Percentiles rank a stretch among this genome's conserved stretches.
These are phyloP conservation scores for Drosophila mauritiana DNA, from an alignment of 1,140 invertebrate species.

Conservation along the genomic window DNA sequence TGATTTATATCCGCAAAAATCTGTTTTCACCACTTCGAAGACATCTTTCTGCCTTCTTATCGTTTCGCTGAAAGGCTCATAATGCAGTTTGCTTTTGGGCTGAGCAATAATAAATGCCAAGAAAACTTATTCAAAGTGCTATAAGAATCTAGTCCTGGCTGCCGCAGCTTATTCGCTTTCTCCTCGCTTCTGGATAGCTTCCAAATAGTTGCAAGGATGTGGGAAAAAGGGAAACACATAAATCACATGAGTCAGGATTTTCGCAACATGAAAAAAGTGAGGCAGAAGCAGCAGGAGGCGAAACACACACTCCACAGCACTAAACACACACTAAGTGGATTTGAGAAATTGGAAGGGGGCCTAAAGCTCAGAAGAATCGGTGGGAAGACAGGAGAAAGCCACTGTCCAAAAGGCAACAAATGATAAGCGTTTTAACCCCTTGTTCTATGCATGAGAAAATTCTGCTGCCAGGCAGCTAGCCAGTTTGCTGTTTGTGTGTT, in stretches of 20 bases:
- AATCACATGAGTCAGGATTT: conserved; percentile 74
- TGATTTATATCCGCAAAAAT: conserved; percentile 16
- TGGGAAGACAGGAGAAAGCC: conserved; percentile 17
- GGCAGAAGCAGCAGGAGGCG: conserved; percentile 7
- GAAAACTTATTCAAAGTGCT: conserved; percentile 77
- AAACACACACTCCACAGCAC: conserved; percentile 47
- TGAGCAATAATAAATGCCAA: conserved; percentile 70
- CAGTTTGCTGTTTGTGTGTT: conserved; percentile 20
- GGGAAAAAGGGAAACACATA: conserved; percentile 50
- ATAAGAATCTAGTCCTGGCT: conserved; percentile 59
- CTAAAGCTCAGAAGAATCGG: neutral
- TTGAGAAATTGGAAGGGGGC: conserved; percentile 37
- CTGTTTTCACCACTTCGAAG: conserved; percentile 10
- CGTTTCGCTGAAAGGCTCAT: conserved; percentile 17
- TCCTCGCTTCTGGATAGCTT: conserved; percentile 12
- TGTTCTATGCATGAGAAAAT: conserved; percentile 13
- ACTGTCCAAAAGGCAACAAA: conserved; percentile 45
- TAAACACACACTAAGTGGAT: conserved; percentile 83
- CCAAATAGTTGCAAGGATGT: conserved; percentile 39
- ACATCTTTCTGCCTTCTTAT: neutral
- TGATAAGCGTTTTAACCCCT: conserved; percentile 54
- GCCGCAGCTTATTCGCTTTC: neutral
- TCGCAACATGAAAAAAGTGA: conserved; percentile 16
- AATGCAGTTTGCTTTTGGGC: conserved; percentile 61
- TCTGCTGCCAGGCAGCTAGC: neutral